A percentile compares a stretch with the other conserved stretches of the same genome.
Evolutionary conservation across 2,888 invertebrate genomes (phyloP).

Genomic region (Acanthosepion lycidas): DNA sequence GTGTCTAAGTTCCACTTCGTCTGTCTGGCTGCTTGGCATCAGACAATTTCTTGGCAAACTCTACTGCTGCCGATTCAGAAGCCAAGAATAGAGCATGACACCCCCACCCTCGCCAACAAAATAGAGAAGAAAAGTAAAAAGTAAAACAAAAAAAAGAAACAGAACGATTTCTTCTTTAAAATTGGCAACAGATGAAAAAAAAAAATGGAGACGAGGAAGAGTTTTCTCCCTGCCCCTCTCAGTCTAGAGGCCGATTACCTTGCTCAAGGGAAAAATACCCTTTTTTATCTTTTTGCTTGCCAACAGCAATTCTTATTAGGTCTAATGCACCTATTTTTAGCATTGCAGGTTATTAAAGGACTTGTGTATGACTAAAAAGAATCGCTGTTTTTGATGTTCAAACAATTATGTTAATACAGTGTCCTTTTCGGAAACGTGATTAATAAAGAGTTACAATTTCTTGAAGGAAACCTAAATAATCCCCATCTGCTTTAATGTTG

Average conservation of each 20-base stretch:
- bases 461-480: too few species aligned
- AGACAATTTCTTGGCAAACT: not conserved
- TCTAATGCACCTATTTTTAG: not conserved
- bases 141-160: not conserved
- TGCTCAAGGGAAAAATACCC: not conserved
- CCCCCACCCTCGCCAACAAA: not conserved
- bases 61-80: not conserved
- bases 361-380: not conserved
- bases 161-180: not conserved
- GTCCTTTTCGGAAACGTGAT: too few species aligned
- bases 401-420: too few species aligned
- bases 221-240: not conserved
- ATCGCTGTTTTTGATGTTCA: too few species aligned
- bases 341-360: not conserved
- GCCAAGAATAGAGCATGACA: not conserved
- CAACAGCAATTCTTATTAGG: not conserved
- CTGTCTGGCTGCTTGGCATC: not conserved
- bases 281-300: not conserved
- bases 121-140: too few species aligned
- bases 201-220: not conserved
- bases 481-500: too few species aligned
- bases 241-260: not conserved
- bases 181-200: not conserved
- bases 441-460: too few species aligned
- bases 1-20: not conserved